Evolutionary conservation across 2,888 invertebrate species (phyloP), one percentile per base, ranked within the genome.

Genomic region (Ophion ellenae): DNA sequence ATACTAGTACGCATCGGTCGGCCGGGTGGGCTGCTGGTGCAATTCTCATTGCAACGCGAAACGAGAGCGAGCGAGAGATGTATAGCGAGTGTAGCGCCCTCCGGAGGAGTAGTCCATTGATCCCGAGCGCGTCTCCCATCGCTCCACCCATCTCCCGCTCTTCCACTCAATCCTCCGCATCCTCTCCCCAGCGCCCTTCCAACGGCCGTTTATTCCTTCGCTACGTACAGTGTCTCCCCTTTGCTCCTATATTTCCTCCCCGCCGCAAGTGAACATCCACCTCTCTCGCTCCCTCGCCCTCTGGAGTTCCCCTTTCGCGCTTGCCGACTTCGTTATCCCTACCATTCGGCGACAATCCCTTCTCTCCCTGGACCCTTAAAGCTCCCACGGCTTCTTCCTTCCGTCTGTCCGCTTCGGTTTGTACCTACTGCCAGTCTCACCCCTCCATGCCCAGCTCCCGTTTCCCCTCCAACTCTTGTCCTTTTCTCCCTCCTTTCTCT

Each of bases 61-160:
- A 67, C 24, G 81, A 70, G 77, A 67, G 74, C 53, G 45, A 53
- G 74, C 14, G 74, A 73, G 73, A 53, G 64, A 81, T 28, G 88
- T 83, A 88, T 89, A 59, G 89, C 89, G 92, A 90, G 91, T 89
- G 89, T 90, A 91, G 90, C 90, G 90, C 91, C 90, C 91, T 90
- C 90, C 89, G 88, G 92, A 59, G 91, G 92, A 4, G 90, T 91
- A 92, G 92, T 92, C 92, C 92, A 92, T 92, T 92, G 92, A 92
- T 92, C 92, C 91, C 92, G 88, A 84, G 87, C 81, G 76, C 81
- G 81, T 77, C 85, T 86, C 77, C 77, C 71, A 64, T 47, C 47
- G 61, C 40, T 64, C 28, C 20, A 2, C 61, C 53, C 17, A 47
- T 73, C 86, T 73, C 63, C 53, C 67, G 45, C 69, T 63, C 76